A percentile compares a stretch with the other conserved stretches of the same genome.
phyloP scores from a whole-genome alignment of 2,888 invertebrate genomes.

The Drosophila mulleri region DNA sequence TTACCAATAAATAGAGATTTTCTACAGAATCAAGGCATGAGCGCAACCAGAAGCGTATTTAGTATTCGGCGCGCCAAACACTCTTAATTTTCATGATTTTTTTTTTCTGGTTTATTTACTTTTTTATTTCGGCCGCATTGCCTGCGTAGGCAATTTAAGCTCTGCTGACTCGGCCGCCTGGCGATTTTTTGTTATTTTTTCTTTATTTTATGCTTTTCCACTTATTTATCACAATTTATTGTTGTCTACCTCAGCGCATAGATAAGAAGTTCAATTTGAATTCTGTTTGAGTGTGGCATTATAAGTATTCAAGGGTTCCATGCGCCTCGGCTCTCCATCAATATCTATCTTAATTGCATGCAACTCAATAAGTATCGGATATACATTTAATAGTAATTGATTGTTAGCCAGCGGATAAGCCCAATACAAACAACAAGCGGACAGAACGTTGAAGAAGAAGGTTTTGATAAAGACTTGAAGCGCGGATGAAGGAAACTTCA shows the following conservation, averaged over 20 bases:
- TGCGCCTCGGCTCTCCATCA: slow-evolving; percentile 11
- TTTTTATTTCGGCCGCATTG: slow-evolving; percentile 34
- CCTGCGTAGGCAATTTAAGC: slow-evolving; percentile 76
- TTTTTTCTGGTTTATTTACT: slow-evolving; percentile 23
- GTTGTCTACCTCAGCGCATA: slow-evolving; percentile 71
- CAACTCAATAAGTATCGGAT: slow-evolving; percentile 35
- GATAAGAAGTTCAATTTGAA: slow-evolving; percentile 79
- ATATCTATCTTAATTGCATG: slow-evolving; percentile 68
- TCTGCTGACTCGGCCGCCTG: slow-evolving; percentile 72
- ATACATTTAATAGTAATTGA: slow-evolving; percentile 43
- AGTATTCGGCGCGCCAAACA: background rate
- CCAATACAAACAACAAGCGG: background rate
- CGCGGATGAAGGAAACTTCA: too few relatives aligned
- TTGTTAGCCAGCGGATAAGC: slow-evolving; percentile 25
- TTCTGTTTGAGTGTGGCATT: slow-evolving; percentile 48
- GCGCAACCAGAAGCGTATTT: background rate
- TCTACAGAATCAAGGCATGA: too few relatives aligned
- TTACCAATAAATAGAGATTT: too few relatives aligned
- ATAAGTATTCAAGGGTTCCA: slow-evolving; percentile 27
- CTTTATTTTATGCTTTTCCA: slow-evolving; percentile 33
- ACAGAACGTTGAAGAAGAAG: background rate
- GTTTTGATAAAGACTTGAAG: background rate
- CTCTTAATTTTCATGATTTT: slow-evolving; percentile 7
- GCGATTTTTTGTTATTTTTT: slow-evolving; percentile 31
- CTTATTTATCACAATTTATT: slow-evolving; percentile 76